phyloP scores from a whole-genome alignment of 2,797 vertebrate genomes.

The Emydoidea blandingii region DNA sequence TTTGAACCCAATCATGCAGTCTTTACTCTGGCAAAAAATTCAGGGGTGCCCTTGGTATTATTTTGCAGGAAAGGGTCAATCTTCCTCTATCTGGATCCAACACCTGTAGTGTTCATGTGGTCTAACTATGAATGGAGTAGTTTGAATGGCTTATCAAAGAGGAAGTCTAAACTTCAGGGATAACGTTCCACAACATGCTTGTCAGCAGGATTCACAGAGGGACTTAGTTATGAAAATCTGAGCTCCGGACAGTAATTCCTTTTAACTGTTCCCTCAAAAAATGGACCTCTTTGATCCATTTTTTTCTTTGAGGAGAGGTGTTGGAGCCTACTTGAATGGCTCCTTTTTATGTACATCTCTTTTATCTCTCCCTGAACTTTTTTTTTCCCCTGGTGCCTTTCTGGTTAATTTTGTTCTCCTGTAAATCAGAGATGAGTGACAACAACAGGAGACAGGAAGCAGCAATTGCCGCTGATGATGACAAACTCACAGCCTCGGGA shows the following conservation, averaged over 20 bases:
- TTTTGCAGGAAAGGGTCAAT: neutral
- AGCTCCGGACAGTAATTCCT: constrained; percentile 22
- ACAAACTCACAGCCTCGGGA: constrained; percentile 42
- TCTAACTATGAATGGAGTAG: neutral
- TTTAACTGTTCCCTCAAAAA: constrained; percentile 13
- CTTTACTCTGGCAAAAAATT: neutral
- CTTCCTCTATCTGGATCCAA: neutral
- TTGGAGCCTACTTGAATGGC: constrained; percentile 19
- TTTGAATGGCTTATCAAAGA: constrained; percentile 44
- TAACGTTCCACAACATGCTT: neutral
- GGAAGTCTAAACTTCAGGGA: neutral
- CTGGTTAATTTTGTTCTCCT: constrained; percentile 11
- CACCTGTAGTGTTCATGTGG: neutral
- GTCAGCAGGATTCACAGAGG: neutral
- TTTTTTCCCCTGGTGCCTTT: neutral
- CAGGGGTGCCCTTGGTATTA: neutral
- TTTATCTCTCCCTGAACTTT: constrained; percentile 45
- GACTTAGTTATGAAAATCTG: constrained; percentile 9
- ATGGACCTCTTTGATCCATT: constrained; percentile 35
- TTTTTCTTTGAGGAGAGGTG: constrained; percentile 52
- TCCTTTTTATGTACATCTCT: constrained; percentile 13
- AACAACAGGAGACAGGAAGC: constrained; percentile 37
- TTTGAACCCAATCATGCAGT: neutral
- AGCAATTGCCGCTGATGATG: constrained; percentile 38
- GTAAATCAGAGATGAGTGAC: constrained; percentile 56